A percentile compares a stretch with the other conserved stretches of the same genome.
phyloP scores from a whole-genome alignment of 2,888 invertebrate species.

The Ceramica pisi region DNA sequence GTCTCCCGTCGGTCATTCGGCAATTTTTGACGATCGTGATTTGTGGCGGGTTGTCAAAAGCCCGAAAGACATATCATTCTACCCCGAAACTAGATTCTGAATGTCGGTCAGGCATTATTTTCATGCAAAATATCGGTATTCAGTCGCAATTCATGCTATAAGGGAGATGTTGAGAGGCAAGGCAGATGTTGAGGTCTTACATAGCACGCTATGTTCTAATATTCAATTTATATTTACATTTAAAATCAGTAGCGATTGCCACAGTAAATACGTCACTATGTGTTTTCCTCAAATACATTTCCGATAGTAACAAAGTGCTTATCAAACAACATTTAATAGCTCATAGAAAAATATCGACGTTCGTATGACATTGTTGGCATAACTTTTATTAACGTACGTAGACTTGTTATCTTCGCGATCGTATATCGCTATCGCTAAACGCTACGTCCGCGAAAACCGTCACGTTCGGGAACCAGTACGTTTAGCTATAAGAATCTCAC shows the following conservation, averaged over 20 bases:
- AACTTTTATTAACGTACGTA: constrained; percentile 39
- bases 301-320: constrained; percentile 16
- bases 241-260: constrained; percentile 9
- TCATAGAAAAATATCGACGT: constrained; percentile 30
- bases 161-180: neutral
- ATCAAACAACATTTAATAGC: constrained; percentile 20
- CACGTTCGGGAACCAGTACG: constrained; percentile 52
- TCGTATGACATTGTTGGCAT: constrained; percentile 37
- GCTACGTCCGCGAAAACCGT: constrained; percentile 44
- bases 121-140: neutral
- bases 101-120: neutral
- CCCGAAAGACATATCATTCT: neutral
- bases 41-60: too few relatives aligned
- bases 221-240: constrained; percentile 4
- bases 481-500: constrained; percentile 40
- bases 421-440: constrained; percentile 12
- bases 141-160: too few relatives aligned
- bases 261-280: constrained; percentile 2
- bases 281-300: constrained; percentile 5
- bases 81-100: neutral
- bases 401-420: constrained; percentile 37
- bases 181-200: neutral
- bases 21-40: neutral
- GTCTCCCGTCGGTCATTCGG: neutral
- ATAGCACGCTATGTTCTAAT: neutral